Evolutionary conservation across 2,888 invertebrate species (phyloP).

Genomic region (Mythimna vitellina): DNA sequence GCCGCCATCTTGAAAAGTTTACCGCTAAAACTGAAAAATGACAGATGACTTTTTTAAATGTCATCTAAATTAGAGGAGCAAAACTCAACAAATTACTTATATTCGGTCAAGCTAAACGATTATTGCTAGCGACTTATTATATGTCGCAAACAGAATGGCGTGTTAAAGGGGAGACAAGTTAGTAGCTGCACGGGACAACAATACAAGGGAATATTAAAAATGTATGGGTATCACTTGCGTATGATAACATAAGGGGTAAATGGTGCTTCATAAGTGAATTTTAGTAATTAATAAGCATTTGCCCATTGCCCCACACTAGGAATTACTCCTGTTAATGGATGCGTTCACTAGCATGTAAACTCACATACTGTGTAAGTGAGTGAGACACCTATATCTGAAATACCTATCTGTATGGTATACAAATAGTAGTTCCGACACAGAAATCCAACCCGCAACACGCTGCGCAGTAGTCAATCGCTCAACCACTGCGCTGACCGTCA

Average conservation of each 20-base stretch:
- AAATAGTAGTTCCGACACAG: too few relatives aligned
- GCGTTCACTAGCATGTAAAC: too few relatives aligned
- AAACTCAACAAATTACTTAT: conserved; percentile 65
- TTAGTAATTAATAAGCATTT: conserved; percentile 25
- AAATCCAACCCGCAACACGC: too few relatives aligned
- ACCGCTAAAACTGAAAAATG: conserved; percentile 17
- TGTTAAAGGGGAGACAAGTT: conserved; percentile 62
- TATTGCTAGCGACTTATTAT: conserved; percentile 77
- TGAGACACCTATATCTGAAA: too few relatives aligned
- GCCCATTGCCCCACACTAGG: too few relatives aligned
- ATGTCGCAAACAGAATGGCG: conserved; percentile 75
- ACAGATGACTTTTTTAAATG: conserved; percentile 20
- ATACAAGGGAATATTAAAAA: conserved; percentile 61
- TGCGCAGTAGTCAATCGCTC: too few relatives aligned
- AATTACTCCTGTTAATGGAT: too few relatives aligned
- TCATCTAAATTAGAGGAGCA: conserved; percentile 54
- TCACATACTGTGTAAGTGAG: too few relatives aligned
- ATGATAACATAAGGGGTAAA: conserved; percentile 39
- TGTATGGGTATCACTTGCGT: conserved; percentile 60
- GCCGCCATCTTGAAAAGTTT: conserved; percentile 21
- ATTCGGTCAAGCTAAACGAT: conserved; percentile 68
- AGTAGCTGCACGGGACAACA: conserved; percentile 35
- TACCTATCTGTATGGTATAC: too few relatives aligned
- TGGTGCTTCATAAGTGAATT: conserved; percentile 47
- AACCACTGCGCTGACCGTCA: too few relatives aligned